Percentiles rank a stretch among this genome's conserved stretches.
These are phyloP conservation scores for Equus quagga DNA, from an alignment of 2,113 vertebrate genomes.

Conservation along the genomic window DNA sequence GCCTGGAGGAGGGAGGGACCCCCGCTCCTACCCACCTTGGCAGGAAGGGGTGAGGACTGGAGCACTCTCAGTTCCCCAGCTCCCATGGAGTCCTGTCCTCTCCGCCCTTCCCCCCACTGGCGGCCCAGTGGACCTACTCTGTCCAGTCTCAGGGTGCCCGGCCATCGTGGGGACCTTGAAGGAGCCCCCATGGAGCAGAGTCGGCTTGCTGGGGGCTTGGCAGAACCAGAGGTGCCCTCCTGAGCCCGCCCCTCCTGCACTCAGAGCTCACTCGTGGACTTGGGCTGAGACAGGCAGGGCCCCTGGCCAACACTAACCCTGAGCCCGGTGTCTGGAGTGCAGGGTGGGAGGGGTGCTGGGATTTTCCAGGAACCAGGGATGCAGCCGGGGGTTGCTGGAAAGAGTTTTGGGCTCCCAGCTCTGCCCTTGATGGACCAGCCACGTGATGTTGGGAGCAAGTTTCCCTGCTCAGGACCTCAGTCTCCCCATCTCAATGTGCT, in stretches of 20 bases:
- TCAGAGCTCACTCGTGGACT: constrained; percentile 46
- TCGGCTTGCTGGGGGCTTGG: not conserved
- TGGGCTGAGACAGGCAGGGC: constrained; percentile 66
- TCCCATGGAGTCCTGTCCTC: not conserved
- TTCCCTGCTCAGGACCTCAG: not conserved
- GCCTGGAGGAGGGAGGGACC: constrained; percentile 56
- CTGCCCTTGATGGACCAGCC: not conserved
- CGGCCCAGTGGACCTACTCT: not conserved
- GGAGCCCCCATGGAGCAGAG: not conserved
- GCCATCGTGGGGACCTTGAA: constrained; percentile 1
- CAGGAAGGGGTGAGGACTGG: constrained; percentile 49
- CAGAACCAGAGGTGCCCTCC: not conserved
- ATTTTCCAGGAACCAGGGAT: constrained; percentile 74
- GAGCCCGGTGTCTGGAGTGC: constrained; percentile 66
- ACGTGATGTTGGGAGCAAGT: constrained; percentile 28
- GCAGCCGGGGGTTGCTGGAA: constrained; percentile 68
- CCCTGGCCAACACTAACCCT: constrained; percentile 65
- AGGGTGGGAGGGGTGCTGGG: constrained; percentile 55
- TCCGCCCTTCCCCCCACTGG: not conserved
- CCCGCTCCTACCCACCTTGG: constrained; percentile 60
- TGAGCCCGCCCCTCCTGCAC: not conserved
- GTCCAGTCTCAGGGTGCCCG: not conserved
- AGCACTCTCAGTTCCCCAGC: not conserved
- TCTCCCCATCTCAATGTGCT: not conserved
- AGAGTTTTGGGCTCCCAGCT: constrained; percentile 28